Percentiles rank a stretch among this genome's conserved stretches.
These are phyloP conservation scores for Eulimnadia texana DNA, from an alignment of 1,140 invertebrate genomes.

Conservation along the genomic window DNA sequence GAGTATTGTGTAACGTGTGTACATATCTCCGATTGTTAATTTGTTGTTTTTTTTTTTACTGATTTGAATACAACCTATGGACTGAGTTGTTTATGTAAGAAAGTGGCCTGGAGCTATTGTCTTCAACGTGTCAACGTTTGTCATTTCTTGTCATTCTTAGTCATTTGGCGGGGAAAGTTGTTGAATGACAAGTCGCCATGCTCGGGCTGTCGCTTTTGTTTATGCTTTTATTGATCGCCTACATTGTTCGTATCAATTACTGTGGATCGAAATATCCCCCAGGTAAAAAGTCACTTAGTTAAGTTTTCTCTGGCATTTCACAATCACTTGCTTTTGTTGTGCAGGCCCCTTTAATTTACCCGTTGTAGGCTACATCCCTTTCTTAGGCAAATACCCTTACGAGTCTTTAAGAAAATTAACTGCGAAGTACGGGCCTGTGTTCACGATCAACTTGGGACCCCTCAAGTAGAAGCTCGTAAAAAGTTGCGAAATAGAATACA, in stretches of 20 bases:
- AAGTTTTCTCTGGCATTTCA: too few relatives aligned
- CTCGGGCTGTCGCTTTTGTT: not conserved
- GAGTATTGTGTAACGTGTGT: not conserved
- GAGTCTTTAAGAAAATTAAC: not conserved
- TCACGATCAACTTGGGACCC: not conserved
- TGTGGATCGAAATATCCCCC: not conserved
- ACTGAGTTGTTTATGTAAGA: not conserved
- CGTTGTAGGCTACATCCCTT: conserved; percentile 15
- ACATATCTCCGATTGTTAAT: not conserved
- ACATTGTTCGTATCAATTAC: not conserved
- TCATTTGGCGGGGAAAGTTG: too few relatives aligned
- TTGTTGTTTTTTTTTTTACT: not conserved
- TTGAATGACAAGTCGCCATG: not conserved
- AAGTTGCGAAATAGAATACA: too few relatives aligned
- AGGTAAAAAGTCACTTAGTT: too few relatives aligned
- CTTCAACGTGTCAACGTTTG: not conserved
- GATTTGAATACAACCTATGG: not conserved
- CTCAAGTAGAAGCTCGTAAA: too few relatives aligned
- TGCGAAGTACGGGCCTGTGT: not conserved
- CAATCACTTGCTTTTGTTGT: not conserved
- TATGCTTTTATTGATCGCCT: not conserved
- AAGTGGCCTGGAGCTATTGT: not conserved
- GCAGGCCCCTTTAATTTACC: not conserved
- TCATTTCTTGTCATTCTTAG: too few relatives aligned
- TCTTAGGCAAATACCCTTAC: conserved; percentile 15